phyloP scores from a whole-genome alignment of 1,140 invertebrate genomes.

The Metaphire vulgaris region DNA sequence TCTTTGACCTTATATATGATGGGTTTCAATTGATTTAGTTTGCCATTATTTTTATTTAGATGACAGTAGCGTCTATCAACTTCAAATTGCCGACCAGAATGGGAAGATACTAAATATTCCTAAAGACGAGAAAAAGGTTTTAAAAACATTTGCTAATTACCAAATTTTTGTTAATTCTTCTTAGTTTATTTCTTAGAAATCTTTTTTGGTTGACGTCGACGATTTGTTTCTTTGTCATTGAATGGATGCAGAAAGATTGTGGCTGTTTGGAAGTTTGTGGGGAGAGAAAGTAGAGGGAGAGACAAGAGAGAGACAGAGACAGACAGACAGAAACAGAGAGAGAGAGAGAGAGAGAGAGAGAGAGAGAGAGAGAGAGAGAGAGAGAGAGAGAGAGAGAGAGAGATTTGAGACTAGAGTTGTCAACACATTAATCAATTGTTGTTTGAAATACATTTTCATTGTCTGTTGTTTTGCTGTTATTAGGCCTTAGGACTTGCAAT shows the following conservation, averaged over 20 bases:
- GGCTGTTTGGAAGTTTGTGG: not conserved
- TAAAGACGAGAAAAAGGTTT: conserved; percentile 56
- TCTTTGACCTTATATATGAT: no score
- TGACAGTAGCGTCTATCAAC: conserved; percentile 42
- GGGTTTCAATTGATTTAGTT: no score
- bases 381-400: no score
- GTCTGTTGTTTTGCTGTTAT: no score
- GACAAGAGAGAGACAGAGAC: no score
- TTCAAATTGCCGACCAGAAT: conserved; percentile 68
- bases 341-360: no score
- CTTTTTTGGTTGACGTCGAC: not conserved
- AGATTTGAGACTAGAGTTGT: no score
- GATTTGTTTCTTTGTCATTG: not conserved
- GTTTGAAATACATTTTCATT: no score
- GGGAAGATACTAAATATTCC: conserved; percentile 66
- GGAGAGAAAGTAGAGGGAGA: not conserved
- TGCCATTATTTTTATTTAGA: no score
- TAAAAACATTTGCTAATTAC: not conserved
- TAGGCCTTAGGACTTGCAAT: conserved; percentile 64
- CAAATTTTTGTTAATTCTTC: not conserved
- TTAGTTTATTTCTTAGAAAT: not conserved
- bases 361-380: no score
- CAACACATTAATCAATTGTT: no score
- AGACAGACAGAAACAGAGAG: no score
- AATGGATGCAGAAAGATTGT: not conserved